Evolutionary conservation across 1,140 invertebrate species (phyloP).

Genomic region (Drosophila nasuta): DNA sequence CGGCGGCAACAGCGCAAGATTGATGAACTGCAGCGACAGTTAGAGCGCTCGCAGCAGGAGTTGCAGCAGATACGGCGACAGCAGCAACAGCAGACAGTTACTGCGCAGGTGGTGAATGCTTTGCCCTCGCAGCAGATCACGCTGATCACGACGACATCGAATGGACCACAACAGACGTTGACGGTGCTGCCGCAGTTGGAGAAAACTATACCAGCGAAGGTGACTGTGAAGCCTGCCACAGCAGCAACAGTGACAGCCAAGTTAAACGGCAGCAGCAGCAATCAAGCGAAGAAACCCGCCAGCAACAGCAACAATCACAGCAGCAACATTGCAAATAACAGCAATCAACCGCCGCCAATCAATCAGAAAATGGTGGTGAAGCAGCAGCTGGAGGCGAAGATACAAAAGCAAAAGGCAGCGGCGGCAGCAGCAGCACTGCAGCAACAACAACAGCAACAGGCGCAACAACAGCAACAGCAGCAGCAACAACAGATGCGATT

Average conservation of each 20-base stretch:
- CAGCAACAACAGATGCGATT: conserved; percentile 72
- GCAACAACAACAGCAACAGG: conserved; percentile 66
- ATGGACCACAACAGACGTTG: conserved; percentile 70
- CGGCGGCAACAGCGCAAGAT: conserved; percentile 94
- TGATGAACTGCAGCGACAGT: conserved; percentile 93
- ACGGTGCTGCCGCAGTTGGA: conserved; percentile 71
- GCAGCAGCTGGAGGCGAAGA: conserved; percentile 90
- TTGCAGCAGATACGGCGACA: conserved; percentile 87
- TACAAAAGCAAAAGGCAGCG: conserved; percentile 85
- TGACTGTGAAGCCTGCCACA: conserved; percentile 54
- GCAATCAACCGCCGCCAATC: conserved; percentile 52
- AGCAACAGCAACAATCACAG: conserved; percentile 19
- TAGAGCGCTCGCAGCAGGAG: conserved; percentile 91
- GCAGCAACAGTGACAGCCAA: conserved; percentile 6
- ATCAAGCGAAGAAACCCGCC: conserved; percentile 44
- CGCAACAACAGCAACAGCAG: conserved; percentile 79
- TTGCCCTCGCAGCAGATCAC: conserved; percentile 88
- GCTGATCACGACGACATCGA: conserved; percentile 85
- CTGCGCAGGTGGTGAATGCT: conserved; percentile 71
- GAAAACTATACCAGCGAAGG: conserved; percentile 69
- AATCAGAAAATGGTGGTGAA: conserved; percentile 87
- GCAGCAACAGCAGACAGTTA: conserved; percentile 77
- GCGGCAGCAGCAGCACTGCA: conserved; percentile 69
- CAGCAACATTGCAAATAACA: conserved; percentile 18
- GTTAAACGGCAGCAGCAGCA: conserved; percentile 18